Evolutionary conservation across 2,888 invertebrate genomes (phyloP).

Genomic region (Oscheius myriophilus): DNA sequence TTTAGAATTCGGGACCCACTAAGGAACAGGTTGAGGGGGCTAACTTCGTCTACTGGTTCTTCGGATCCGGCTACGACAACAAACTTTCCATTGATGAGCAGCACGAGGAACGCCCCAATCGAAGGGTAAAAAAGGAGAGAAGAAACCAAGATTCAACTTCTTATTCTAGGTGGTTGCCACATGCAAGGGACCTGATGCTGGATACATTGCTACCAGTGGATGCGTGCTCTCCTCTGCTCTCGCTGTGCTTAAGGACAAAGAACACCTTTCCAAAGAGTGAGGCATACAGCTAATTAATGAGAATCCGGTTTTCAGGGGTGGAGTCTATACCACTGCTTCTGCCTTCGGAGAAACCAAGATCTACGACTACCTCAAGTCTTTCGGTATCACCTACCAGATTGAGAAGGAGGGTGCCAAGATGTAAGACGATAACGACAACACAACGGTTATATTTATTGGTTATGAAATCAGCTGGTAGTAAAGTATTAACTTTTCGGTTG

Average conservation of each 20-base stretch:
- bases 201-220: slow-evolving; percentile 74
- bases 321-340: slow-evolving; percentile 83
- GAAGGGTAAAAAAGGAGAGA: slow-evolving; percentile 75
- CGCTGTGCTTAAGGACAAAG: slow-evolving; percentile 80
- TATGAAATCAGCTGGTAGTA: too few relatives aligned
- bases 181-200: slow-evolving; percentile 76
- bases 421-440: background rate
- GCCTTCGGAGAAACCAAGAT: slow-evolving; percentile 86
- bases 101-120: slow-evolving; percentile 77
- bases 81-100: slow-evolving; percentile 70
- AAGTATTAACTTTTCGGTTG: too few relatives aligned
- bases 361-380: slow-evolving; percentile 80
- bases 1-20: slow-evolving; percentile 75
- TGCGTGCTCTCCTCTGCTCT: slow-evolving; percentile 81
- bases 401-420: slow-evolving; percentile 13
- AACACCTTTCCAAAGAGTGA: slow-evolving; percentile 82
- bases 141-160: background rate
- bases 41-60: slow-evolving; percentile 79
- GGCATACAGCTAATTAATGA: background rate
- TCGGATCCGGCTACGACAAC: slow-evolving; percentile 84
- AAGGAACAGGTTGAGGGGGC: slow-evolving; percentile 73
- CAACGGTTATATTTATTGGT: too few relatives aligned
- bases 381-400: slow-evolving; percentile 73
- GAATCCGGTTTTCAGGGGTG: slow-evolving; percentile 78
- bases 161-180: slow-evolving; percentile 75